These are phyloP conservation scores for Talpa occidentalis DNA, from an alignment of 2,113 vertebrate genomes.

Conservation along the genomic window DNA sequence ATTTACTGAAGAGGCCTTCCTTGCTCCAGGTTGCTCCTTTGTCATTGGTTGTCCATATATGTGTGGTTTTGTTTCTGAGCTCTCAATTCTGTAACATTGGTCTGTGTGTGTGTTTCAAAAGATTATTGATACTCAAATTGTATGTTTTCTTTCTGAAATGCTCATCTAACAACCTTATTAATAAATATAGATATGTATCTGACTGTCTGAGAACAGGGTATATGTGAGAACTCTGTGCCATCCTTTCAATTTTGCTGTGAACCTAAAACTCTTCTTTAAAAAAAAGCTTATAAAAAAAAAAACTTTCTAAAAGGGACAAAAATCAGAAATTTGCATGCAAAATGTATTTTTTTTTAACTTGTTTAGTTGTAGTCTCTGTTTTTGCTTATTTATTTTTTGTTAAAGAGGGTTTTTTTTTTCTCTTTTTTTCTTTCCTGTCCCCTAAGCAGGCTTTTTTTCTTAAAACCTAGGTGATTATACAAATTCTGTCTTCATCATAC, in stretches of 20 bases:
- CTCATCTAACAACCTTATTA: neutral
- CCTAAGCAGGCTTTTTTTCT: neutral
- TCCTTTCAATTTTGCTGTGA: neutral
- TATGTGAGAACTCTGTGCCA: neutral
- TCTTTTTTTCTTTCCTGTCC: too few species aligned
- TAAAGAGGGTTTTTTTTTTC: too few species aligned
- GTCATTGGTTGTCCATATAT: too few species aligned
- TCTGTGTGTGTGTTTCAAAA: too few species aligned
- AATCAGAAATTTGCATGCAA: neutral
- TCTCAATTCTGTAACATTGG: too few species aligned
- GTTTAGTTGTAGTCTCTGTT: neutral
- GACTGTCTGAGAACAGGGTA: neutral
- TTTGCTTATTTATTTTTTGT: slow-evolving; percentile 4
- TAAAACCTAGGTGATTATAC: too few species aligned
- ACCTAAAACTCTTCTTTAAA: neutral
- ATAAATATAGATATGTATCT: neutral
- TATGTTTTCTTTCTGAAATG: neutral
- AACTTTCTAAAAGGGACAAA: neutral
- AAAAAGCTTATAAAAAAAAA: neutral
- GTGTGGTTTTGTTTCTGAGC: too few species aligned
- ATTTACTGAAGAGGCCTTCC: too few species aligned
- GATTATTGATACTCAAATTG: neutral
- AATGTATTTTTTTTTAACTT: neutral
- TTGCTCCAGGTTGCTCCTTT: too few species aligned
- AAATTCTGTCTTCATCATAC: too few species aligned